phyloP scores from a whole-genome alignment of 2,797 vertebrate genomes.

The Corythornis leucogaster region DNA sequence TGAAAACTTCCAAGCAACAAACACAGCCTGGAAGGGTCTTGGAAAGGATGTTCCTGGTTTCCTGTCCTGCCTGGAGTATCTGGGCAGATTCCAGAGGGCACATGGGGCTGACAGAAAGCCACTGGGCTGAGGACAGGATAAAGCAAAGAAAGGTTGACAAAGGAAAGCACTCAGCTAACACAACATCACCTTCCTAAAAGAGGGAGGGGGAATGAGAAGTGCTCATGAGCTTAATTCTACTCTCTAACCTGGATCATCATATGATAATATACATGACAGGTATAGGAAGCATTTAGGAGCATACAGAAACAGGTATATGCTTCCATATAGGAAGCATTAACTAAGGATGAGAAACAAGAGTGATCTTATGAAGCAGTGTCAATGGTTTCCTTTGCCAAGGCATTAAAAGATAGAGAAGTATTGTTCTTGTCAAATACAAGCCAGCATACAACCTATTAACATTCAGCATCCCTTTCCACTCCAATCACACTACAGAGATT shows the following conservation, averaged over 20 bases:
- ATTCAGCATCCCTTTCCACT: slow-evolving; percentile 19
- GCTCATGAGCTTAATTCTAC: background rate
- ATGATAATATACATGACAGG: background rate
- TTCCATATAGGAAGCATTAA: background rate
- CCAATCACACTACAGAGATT: background rate
- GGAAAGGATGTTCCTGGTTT: slow-evolving; percentile 46
- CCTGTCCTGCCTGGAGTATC: background rate
- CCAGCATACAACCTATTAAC: background rate
- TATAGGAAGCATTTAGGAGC: background rate
- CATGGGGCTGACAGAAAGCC: background rate
- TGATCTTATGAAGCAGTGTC: background rate
- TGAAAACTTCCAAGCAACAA: slow-evolving; percentile 15
- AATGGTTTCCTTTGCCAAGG: background rate
- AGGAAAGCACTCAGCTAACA: background rate
- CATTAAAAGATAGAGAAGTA: background rate
- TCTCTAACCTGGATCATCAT: background rate
- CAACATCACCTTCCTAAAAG: background rate
- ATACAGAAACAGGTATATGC: background rate
- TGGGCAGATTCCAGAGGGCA: slow-evolving; percentile 4
- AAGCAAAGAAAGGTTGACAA: slow-evolving; percentile 34
- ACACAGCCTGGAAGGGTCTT: slow-evolving; percentile 47
- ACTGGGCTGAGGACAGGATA: slow-evolving; percentile 1
- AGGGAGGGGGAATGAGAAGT: background rate
- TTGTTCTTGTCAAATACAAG: background rate
- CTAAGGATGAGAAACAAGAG: background rate